Base-by-base conservation (phyloP, 2,797 vertebrate species). In the Artibeus lituratus region DNA sequence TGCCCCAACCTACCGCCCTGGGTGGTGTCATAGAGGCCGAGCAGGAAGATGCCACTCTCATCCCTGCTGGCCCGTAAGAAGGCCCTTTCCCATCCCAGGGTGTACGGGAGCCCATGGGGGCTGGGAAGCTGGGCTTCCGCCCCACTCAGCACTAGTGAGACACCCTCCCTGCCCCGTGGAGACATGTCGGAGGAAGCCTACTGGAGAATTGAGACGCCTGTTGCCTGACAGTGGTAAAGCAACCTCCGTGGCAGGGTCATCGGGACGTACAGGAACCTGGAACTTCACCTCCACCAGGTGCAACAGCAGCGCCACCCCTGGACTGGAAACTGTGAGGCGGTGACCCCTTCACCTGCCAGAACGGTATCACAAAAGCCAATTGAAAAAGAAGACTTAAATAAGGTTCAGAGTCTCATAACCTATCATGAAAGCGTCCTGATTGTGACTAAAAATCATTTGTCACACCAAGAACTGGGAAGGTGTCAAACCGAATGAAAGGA, bases 61-160 rank as follows among this genome's bases (percentile, higher is more conserved):
- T 35, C 47, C 37, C 85, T 65, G 67, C n/a, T 49, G 47, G 32
- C 57, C 77, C 55, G 1, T 39, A 55, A 14, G 16, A 59, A 57
- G 26, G 9, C 12, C 62, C 39, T 74, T 4, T 0, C 0, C 10
- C 14, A 18, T 7, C 44, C 21, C 0, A 0, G 37, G 49, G 53
- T 47, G 1, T 21, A 37, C 1, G 5, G 26, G 81, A 70, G 74
- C 21, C 29, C 22, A 5, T 32, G 59, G 29, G 2, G 26, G 26
- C 2, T 6, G 0, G 16, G 65, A 44, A 1, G 42, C 22, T 24
- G 37, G 55, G 32, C 19, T 18, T 53, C 5, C 19, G 24, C 73
- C 24, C 11, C 69, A 16, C 44, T 35, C 10, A 10, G 47, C 8
- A 37, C 4, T 18, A n/a, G 24, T 15, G 19, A 49, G 22, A 7